Base-by-base conservation (phyloP, 2,797 vertebrate species). In the Aulostomus chinensis region DNA sequence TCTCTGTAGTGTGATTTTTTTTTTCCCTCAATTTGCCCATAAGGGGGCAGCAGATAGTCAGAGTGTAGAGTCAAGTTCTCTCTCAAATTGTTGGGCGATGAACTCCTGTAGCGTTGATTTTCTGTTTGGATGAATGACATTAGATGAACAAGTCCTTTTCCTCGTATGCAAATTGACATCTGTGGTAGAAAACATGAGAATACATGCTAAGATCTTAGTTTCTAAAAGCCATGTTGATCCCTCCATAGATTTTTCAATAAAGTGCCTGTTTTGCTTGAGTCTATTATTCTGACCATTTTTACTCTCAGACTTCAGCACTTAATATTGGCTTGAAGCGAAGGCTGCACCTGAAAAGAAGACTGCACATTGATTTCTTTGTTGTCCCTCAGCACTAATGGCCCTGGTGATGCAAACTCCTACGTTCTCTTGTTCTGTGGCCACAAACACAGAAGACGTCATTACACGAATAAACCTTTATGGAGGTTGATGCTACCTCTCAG, bases 211-310 rank as follows among this genome's bases (percentile, higher is more conserved):
- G 9, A 24, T 26, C 24, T 12, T 8, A 15, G 21, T 41, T 28
- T 14, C 38, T 28, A 20, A 43, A 43, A 43, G 41, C 26, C 8
- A 7, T 18, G 7, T 43, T 31, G n/a, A n/a, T 43, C 11, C 20
- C 16, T 30, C 26, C 15, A 43, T 43, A 18, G 41, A 43, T 43
- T 31, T 43, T 31, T 43, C 41, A 43, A 43, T 30, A 29, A 43
- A 29, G n/a, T 20, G 28, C 28, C 32, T 13, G 28, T 31, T 31
- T n/a, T 22, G n/a, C 37, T 43, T 41, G 14, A 9, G 10, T 35
- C 3, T 20, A 37, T 37, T 13, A 10, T 40, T 14, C 14, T 4
- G 26, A 16, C 28, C 12, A 14, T 31, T 13, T 24, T 24, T 15
- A 9, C 2, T 34, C 30, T 12, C 21, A 25, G 16, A 18, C 16